A percentile compares a stretch with the other conserved stretches of the same genome.
Evolutionary conservation across 2,888 invertebrate genomes (phyloP).

Genomic region (Papilio gigon): DNA sequence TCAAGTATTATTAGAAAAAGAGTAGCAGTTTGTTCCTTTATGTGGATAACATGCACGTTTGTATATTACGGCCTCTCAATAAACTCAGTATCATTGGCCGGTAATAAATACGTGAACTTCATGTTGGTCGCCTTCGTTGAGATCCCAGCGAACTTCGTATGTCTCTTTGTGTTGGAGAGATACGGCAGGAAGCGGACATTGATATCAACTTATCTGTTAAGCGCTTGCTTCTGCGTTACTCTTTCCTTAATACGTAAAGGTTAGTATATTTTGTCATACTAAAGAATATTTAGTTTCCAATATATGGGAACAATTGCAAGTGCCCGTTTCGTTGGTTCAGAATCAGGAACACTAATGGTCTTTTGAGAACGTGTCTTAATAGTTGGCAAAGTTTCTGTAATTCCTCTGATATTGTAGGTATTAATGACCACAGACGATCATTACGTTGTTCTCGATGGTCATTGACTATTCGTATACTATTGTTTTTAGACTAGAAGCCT

Average conservation of each 20-base stretch:
- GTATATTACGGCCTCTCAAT: conserved; percentile 91
- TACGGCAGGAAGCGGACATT: conserved; percentile 85
- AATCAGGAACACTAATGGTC: no score
- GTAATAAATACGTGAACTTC: conserved; percentile 90
- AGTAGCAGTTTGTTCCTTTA: conserved; percentile 85
- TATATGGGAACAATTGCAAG: no score
- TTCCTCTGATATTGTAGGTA: no score
- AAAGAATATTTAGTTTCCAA: conserved; percentile 61
- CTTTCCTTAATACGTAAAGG: conserved; percentile 9
- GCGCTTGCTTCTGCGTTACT: conserved; percentile 5
- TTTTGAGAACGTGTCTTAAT: no score
- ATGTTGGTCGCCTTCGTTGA: conserved; percentile 85
- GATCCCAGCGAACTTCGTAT: conserved; percentile 87
- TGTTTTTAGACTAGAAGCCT: background rate
- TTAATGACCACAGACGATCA: no score
- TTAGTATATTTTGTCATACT: conserved; percentile 20
- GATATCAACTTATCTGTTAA: conserved; percentile 82
- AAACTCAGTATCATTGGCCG: conserved; percentile 88
- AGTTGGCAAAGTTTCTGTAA: no score
- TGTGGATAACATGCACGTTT: conserved; percentile 91
- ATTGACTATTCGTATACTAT: no score
- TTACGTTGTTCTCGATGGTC: no score
- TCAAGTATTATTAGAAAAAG: conserved; percentile 82
- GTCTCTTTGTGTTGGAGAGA: conserved; percentile 84
- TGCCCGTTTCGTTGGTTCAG: no score